These are phyloP conservation scores for Aythya baeri DNA, from an alignment of 2,113 vertebrate genomes.

Conservation along the genomic window DNA sequence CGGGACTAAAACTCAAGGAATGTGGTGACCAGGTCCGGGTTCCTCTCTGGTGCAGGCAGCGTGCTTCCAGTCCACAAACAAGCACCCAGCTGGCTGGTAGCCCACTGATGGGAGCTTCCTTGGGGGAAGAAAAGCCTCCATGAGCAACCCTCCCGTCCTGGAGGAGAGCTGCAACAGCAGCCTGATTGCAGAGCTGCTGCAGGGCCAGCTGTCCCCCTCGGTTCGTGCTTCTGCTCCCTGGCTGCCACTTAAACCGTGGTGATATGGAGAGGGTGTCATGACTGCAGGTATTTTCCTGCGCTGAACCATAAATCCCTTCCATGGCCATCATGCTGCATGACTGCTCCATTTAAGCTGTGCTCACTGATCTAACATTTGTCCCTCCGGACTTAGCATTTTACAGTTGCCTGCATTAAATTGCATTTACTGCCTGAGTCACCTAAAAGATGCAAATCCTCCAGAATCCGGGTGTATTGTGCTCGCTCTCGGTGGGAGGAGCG, in stretches of 20 bases:
- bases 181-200: neutral
- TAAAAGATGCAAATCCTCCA: constrained; percentile 40
- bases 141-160: no score
- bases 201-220: neutral
- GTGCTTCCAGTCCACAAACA: neutral
- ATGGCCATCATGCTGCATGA: neutral
- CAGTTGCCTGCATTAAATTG: constrained; percentile 21
- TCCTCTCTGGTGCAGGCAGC: neutral
- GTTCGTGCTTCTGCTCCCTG: neutral
- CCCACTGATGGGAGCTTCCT: no score
- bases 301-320: neutral
- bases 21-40: neutral
- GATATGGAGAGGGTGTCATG: neutral
- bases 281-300: neutral
- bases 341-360: neutral
- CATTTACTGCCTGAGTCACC: constrained; percentile 36
- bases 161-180: neutral
- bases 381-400: constrained; percentile 10
- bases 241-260: neutral
- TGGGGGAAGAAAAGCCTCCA: neutral
- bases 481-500: neutral
- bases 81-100: no score
- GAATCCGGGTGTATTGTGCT: neutral
- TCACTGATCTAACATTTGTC: neutral
- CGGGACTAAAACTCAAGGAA: neutral